phyloP scores from a whole-genome alignment of 2,113 vertebrate species.

The Zeus faber region DNA sequence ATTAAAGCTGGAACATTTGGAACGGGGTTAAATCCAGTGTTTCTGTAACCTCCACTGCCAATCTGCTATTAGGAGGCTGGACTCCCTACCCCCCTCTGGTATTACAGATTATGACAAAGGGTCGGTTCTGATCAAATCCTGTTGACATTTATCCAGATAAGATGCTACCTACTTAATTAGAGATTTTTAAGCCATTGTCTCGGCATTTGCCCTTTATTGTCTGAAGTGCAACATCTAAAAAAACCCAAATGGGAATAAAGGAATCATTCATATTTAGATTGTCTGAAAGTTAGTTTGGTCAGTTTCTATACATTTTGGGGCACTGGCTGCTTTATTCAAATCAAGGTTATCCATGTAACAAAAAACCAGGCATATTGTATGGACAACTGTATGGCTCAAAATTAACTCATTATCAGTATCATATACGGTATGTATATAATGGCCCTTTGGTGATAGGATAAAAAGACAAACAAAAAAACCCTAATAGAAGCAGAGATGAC shows the following conservation, averaged over 20 bases:
- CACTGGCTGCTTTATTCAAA: neutral
- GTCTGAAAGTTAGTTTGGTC: neutral
- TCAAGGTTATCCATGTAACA: neutral
- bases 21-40: neutral
- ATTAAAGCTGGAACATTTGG: too few relatives aligned
- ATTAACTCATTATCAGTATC: too few relatives aligned
- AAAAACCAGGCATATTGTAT: too few relatives aligned
- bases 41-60: too few relatives aligned
- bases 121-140: neutral
- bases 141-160: neutral
- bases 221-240: neutral
- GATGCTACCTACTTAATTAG: neutral
- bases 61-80: too few relatives aligned
- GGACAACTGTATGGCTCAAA: too few relatives aligned
- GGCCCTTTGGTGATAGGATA: constrained; percentile 12
- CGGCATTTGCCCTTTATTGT: neutral
- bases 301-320: neutral
- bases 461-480: neutral
- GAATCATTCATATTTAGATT: neutral
- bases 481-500: neutral
- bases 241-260: neutral
- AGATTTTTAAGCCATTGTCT: neutral
- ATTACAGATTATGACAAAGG: too few relatives aligned
- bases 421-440: constrained; percentile 7
- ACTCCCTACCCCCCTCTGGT: too few relatives aligned